Conservation (phyloP, 2,797 vertebrate species). For the Ispidina picta region DNA sequence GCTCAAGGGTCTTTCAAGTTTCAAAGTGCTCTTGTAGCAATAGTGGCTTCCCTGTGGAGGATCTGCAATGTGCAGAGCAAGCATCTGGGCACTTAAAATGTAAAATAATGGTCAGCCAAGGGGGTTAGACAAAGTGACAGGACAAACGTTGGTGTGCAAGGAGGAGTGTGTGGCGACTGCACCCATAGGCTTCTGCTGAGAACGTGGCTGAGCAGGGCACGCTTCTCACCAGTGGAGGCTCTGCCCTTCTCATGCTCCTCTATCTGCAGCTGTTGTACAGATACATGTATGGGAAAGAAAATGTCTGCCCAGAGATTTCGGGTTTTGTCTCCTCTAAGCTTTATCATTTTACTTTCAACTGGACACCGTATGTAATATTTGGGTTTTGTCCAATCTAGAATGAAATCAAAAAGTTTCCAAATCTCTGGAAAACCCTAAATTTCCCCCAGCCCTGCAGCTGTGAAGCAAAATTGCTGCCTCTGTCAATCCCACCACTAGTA, state of each 20-base stretch:
- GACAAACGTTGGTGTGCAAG: rapidly evolving
- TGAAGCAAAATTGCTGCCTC: conserved; percentile 23
- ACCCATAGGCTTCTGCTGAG: neutral
- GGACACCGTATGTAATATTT: conserved; percentile 41
- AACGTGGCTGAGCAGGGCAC: neutral
- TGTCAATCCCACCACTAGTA: conserved; percentile 20
- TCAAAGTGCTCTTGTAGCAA: neutral
- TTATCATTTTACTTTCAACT: conserved; percentile 39
- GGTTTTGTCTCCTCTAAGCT: neutral
- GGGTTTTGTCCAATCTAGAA: conserved; percentile 47
- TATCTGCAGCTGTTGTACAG: conserved; percentile 35
- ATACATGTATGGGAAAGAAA: neutral
- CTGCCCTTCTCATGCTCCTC: neutral
- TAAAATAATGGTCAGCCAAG: neutral
- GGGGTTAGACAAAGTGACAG: neutral
- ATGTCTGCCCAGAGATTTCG: neutral
- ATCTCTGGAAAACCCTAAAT: conserved; percentile 45
- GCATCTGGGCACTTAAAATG: neutral
- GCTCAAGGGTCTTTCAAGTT: neutral
- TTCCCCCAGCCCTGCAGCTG: conserved; percentile 57
- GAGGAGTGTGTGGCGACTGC: neutral
- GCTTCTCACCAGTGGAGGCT: rapidly evolving
- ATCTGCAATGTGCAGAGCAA: neutral
- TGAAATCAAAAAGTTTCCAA: conserved; percentile 13
- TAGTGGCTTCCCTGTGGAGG: neutral